phyloP scores from a whole-genome alignment of 2,888 invertebrate genomes.

The Odontothrips loti region DNA sequence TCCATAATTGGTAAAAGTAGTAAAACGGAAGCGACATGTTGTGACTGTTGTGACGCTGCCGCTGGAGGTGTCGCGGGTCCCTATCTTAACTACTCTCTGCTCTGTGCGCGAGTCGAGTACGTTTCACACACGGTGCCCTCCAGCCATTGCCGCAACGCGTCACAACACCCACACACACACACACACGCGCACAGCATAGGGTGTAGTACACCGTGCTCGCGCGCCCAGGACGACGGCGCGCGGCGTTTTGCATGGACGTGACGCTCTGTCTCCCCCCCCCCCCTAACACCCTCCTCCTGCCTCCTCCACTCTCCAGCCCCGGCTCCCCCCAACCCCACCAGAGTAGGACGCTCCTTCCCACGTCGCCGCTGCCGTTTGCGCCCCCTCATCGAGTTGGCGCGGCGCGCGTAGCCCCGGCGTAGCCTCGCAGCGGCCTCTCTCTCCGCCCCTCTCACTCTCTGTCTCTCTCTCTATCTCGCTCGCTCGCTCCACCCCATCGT shows the following conservation, averaged over 20 bases:
- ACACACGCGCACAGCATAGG: too few species aligned
- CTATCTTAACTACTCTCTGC: too few species aligned
- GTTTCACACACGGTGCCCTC: too few species aligned
- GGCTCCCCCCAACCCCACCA: not conserved
- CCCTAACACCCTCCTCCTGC: not conserved
- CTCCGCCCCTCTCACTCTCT: not conserved
- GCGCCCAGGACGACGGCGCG: not conserved
- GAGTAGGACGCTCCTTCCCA: conserved; percentile 17
- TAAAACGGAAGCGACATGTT: too few species aligned
- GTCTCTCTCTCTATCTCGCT: not conserved
- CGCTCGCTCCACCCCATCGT: not conserved
- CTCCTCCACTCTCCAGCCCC: not conserved
- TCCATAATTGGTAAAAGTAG: too few species aligned
- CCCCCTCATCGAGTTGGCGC: conserved; percentile 24
- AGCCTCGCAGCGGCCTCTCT: not conserved
- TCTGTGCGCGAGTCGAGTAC: too few species aligned
- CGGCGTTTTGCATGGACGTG: conserved; percentile 24
- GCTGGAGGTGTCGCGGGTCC: too few species aligned
- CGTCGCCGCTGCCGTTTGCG: conserved; percentile 19
- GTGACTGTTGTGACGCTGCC: too few species aligned
- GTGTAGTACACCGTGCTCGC: not conserved
- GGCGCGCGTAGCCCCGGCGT: not conserved
- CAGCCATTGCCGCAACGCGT: too few species aligned
- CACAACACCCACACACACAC: too few species aligned
- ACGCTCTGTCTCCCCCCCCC: not conserved